A percentile compares a stretch with the other conserved stretches of the same genome.
Evolutionary conservation across 2,797 vertebrate genomes (phyloP).

Genomic region (Karalla daura): DNA sequence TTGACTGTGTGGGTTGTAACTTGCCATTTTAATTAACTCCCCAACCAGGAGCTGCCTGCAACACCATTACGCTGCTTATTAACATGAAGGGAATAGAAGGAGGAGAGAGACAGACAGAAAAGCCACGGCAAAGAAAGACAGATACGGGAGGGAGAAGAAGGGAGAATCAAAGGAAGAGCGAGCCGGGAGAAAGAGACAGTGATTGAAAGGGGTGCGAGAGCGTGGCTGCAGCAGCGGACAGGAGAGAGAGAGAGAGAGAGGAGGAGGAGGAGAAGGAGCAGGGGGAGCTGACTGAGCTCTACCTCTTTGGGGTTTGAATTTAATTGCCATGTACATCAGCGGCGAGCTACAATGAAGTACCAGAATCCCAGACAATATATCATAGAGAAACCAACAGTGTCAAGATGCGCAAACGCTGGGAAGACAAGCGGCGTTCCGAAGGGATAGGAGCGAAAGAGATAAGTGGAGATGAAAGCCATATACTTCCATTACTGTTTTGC

Average conservation of each 20-base stretch:
- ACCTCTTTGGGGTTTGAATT: conserved; percentile 73
- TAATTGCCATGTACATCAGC: conserved; percentile 80
- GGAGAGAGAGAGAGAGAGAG: not conserved
- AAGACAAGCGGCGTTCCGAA: conserved; percentile 67
- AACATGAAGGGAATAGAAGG: conserved; percentile 69
- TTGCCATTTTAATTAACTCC: conserved; percentile 87
- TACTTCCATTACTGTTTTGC: conserved; percentile 76
- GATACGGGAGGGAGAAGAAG: conserved; percentile 38
- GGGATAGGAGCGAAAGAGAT: conserved; percentile 68
- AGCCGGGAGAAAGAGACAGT: conserved; percentile 48
- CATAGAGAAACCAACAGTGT: conserved; percentile 75
- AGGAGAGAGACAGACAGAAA: conserved; percentile 32
- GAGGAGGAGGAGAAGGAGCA: not conserved
- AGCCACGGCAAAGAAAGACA: conserved; percentile 36
- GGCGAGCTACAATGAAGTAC: conserved; percentile 63
- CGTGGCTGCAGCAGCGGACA: conserved; percentile 30
- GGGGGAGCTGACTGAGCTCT: conserved; percentile 35
- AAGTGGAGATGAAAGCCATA: conserved; percentile 79
- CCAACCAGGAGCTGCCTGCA: conserved; percentile 77
- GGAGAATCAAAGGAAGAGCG: conserved; percentile 59
- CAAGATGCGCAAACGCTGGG: conserved; percentile 49
- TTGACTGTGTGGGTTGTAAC: conserved; percentile 83
- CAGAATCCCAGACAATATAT: conserved; percentile 73
- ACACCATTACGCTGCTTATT: conserved; percentile 77
- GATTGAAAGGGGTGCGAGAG: conserved; percentile 66